Evolutionary conservation across 2,888 invertebrate genomes (phyloP).

Genomic region (Sarcophaga carnaria): DNA sequence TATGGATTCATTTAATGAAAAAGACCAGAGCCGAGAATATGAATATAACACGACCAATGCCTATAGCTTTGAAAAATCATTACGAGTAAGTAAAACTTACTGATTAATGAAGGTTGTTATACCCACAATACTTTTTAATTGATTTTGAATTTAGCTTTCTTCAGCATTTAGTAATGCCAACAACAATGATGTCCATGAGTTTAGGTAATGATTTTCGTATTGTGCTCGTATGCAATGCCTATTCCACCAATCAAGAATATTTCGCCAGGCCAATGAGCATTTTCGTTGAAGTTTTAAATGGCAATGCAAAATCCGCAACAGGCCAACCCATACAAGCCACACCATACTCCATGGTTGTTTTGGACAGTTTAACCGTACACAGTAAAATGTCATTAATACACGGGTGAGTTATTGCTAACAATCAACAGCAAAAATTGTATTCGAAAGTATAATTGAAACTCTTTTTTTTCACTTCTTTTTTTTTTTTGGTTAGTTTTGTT

Average conservation of each 20-base stretch:
- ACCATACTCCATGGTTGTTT: constrained; percentile 94
- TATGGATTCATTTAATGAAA: constrained; percentile 97
- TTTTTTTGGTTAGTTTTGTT: constrained; percentile 84
- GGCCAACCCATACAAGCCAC: constrained; percentile 88
- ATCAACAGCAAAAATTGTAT: neutral
- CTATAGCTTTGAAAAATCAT: constrained; percentile 90
- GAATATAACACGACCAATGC: constrained; percentile 89
- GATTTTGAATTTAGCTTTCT: constrained; percentile 85
- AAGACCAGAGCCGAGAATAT: constrained; percentile 95
- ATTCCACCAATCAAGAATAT: constrained; percentile 94
- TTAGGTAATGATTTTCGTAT: constrained; percentile 94
- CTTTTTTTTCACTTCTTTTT: no score
- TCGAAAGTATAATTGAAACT: no score
- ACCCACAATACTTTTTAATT: neutral
- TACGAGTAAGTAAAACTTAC: constrained; percentile 85
- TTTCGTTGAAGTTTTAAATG: constrained; percentile 92
- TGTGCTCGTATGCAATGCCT: constrained; percentile 96
- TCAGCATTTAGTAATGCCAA: constrained; percentile 91
- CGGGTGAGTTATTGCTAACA: constrained; percentile 76
- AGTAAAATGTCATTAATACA: constrained; percentile 96
- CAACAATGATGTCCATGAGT: constrained; percentile 88
- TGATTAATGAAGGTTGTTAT: neutral
- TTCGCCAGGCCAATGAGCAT: constrained; percentile 96
- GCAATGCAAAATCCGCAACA: constrained; percentile 85
- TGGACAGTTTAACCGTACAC: constrained; percentile 97